Evolutionary conservation across 1,140 invertebrate genomes (phyloP).

Genomic region (Idris sp.): DNA sequence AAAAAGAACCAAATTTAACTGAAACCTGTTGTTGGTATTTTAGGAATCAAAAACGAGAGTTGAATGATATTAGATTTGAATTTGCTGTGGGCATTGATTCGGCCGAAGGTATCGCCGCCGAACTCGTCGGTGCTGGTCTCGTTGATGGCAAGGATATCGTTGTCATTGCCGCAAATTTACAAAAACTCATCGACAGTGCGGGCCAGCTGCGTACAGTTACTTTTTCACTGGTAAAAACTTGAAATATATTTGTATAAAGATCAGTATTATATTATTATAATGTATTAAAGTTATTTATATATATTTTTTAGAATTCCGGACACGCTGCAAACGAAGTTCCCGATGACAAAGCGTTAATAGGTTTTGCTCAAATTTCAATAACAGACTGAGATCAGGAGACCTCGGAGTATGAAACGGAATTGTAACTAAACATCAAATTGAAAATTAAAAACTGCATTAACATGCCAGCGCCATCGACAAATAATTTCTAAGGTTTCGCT

Average conservation of each 20-base stretch:
- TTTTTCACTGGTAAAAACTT: constrained; percentile 94
- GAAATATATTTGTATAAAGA: too few relatives aligned
- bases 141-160: constrained; percentile 94
- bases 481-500: too few relatives aligned
- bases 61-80: constrained; percentile 99
- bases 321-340: constrained; percentile 89
- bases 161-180: constrained; percentile 93
- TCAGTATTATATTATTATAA: too few relatives aligned
- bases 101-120: constrained; percentile 94
- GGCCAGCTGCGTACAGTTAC: constrained; percentile 84
- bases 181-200: constrained; percentile 89
- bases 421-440: constrained; percentile 3
- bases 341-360: constrained; percentile 95
- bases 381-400: constrained; percentile 83
- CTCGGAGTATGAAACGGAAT: constrained; percentile 20
- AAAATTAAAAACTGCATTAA: too few relatives aligned
- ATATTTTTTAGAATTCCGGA: constrained; percentile 85
- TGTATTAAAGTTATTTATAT: too few relatives aligned
- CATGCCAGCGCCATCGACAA: constrained; percentile 11
- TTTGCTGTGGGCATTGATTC: constrained; percentile 95
- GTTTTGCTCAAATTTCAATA: constrained; percentile 97
- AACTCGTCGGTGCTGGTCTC: constrained; percentile 95
- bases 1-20: too few relatives aligned
- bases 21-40: constrained; percentile 58
- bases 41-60: constrained; percentile 91